Evolutionary conservation across 2,113 vertebrate species (phyloP), one percentile per base, ranked within the genome.

Genomic region (Perca fluviatilis): DNA sequence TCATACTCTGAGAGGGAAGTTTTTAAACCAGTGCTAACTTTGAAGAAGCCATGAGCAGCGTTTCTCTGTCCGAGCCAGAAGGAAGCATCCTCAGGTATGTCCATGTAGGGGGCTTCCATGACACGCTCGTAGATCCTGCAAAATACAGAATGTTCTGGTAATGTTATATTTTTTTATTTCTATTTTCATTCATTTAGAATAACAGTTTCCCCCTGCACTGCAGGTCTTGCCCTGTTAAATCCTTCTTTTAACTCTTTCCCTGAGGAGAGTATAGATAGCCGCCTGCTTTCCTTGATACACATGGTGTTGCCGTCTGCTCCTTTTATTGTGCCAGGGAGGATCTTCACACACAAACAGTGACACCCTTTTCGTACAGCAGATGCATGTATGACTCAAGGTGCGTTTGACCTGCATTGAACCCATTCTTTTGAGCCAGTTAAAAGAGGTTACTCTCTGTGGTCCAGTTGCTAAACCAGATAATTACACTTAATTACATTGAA

Each of bases 51-150:
- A 25, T 99, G 98, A 19, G 97, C 97, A 21, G 96, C 95, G 91
- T 99, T 99, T 89, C 98, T 97, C 88, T 99, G 98, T 89, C 98
- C 98, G 56, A 99, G 90, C 98, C 98, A 99, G 93, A 99, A 96
- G 1, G 96, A 95, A 54, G 98, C 96, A 11, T 97, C 97, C 58
- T 95, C 86, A 68, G 98, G 97, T 78, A 99, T 95, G 85, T 99
- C 97, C 96, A 97, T 97, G 79, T 93, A 97, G 12, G 97, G 97
- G 40, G 96, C 96, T 73, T 98, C 97, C 73, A 99, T 96, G 74
- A 99, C 96, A 90, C 98, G 96, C 92, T 99, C 98, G 93, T 99
- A 99, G 95, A 99, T 99, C 93, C 98, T 99, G 74, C 40, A 86
- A 85, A 83, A 69, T 1, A 70, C 53, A 74, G 8, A 61, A 3